Conservation (phyloP, 2,113 vertebrate genomes). For the Diphyllodes magnificus region DNA sequence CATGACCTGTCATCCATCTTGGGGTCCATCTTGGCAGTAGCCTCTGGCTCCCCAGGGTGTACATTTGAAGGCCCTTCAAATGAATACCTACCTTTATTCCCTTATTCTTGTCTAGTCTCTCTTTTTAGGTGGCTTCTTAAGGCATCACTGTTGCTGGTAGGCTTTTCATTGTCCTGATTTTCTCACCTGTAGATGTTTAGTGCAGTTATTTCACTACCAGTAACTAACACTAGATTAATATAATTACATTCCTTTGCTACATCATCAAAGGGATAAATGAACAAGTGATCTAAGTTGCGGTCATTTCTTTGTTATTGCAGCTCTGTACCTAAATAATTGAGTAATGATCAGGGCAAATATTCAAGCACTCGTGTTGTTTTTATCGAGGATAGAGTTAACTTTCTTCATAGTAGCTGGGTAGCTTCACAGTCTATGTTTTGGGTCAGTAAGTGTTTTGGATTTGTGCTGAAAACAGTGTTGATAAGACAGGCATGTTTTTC, state of each 20-base stretch:
- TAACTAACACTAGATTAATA: background rate
- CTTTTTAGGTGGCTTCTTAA: too few species aligned
- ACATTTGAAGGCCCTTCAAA: too few species aligned
- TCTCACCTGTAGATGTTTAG: background rate
- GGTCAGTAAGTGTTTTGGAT: background rate
- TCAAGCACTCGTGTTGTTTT: background rate
- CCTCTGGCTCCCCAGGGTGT: too few species aligned
- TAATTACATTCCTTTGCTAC: background rate
- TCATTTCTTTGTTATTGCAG: background rate
- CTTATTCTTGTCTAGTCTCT: too few species aligned
- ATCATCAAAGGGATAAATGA: background rate
- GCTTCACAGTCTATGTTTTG: background rate
- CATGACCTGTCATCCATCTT: too few species aligned
- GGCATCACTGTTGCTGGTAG: background rate
- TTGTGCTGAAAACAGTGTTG: background rate
- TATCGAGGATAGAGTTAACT: background rate
- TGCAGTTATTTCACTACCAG: background rate
- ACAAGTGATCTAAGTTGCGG: background rate
- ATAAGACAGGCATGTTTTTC: accelerated
- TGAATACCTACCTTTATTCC: too few species aligned
- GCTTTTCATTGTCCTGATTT: background rate
- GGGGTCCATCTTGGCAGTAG: too few species aligned
- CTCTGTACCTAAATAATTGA: background rate
- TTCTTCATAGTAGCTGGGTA: background rate
- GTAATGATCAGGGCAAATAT: background rate